Conservation (phyloP, 1,140 invertebrate species). For the Antheraea pernyi region DNA sequence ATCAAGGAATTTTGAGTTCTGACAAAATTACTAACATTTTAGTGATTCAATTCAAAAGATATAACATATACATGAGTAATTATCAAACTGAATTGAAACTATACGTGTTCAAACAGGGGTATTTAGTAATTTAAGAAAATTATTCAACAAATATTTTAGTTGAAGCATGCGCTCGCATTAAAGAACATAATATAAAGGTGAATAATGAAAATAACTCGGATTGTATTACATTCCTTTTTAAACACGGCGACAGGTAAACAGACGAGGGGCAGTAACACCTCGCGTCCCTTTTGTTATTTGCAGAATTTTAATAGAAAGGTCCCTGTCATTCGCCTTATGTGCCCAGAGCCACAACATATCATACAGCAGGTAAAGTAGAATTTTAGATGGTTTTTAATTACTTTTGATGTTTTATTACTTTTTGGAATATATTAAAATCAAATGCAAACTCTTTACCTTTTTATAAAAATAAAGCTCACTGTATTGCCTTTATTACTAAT, state of each 20-base stretch:
- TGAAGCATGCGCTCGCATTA: neutral
- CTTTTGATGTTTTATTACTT: neutral
- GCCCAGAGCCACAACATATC: constrained; percentile 9
- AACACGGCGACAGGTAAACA: constrained; percentile 59
- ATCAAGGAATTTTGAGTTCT: too few relatives aligned
- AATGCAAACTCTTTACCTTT: too few relatives aligned
- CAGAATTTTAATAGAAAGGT: constrained; percentile 73
- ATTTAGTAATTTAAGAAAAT: neutral
- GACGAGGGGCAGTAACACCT: constrained; percentile 61
- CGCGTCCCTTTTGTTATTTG: constrained; percentile 66
- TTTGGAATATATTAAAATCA: too few relatives aligned
- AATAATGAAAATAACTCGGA: constrained; percentile 71
- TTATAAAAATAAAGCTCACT: too few relatives aligned
- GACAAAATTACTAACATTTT: too few relatives aligned
- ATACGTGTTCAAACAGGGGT: too few relatives aligned
- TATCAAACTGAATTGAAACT: too few relatives aligned
- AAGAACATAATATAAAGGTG: constrained; percentile 23
- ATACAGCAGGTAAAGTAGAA: neutral
- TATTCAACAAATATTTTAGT: constrained; percentile 1
- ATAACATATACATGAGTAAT: too few relatives aligned
- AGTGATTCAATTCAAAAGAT: too few relatives aligned
- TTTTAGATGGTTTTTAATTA: neutral
- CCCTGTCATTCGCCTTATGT: constrained; percentile 17
- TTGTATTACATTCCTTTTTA: constrained; percentile 73
- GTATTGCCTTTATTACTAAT: too few relatives aligned